A percentile compares a stretch with the other conserved stretches of the same genome.
phyloP scores from a whole-genome alignment of 2,888 invertebrate species.

The Acanthosepion pharaonis region DNA sequence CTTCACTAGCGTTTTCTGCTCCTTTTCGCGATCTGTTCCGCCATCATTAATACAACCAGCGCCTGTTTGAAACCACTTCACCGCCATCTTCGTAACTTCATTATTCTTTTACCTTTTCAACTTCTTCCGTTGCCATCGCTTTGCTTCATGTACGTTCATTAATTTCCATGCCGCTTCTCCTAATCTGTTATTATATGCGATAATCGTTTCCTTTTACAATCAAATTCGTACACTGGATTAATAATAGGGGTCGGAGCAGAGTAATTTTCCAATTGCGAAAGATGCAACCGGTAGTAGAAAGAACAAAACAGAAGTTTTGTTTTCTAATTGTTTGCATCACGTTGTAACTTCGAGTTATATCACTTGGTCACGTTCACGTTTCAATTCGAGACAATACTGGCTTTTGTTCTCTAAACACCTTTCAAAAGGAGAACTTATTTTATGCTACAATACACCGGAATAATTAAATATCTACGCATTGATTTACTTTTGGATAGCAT shows the following conservation, averaged over 20 bases:
- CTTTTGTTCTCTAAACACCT: neutral
- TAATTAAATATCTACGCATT: neutral
- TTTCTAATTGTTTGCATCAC: neutral
- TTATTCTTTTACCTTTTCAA: neutral
- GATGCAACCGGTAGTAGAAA: neutral
- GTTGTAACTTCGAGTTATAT: neutral
- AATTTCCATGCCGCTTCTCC: neutral
- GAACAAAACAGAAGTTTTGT: neutral
- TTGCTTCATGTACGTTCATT: neutral
- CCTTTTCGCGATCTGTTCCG: neutral
- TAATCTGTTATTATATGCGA: neutral
- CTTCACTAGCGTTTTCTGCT: neutral
- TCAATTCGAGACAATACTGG: neutral
- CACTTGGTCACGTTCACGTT: neutral
- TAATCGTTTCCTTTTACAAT: neutral
- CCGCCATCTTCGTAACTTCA: neutral
- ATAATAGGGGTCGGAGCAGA: neutral
- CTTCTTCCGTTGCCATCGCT: neutral
- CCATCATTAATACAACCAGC: conserved; percentile 17
- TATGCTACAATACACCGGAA: neutral
- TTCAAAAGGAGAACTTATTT: no score
- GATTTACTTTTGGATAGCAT: neutral
- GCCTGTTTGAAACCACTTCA: neutral
- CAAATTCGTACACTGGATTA: neutral
- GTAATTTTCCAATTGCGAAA: neutral